These are phyloP conservation scores for Scolanthus callimorphus DNA, from an alignment of 92 coral and sea anemone genomes.

Conservation along the genomic window DNA sequence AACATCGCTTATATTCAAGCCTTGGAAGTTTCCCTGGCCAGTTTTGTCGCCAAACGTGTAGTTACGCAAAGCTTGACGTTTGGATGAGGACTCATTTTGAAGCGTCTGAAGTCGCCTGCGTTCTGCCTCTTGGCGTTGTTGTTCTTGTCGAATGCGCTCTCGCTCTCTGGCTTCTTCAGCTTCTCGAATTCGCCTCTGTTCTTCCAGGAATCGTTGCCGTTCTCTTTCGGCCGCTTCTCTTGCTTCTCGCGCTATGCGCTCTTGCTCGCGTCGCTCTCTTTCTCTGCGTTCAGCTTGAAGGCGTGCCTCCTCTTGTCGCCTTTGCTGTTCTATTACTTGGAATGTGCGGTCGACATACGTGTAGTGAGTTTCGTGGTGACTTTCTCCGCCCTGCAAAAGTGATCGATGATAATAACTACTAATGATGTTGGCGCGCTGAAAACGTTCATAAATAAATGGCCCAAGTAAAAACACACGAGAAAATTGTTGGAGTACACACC, in stretches of 20 bases:
- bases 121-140: slow-evolving; percentile 8
- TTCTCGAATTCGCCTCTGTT: slow-evolving; percentile 12
- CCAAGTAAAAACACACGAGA: too few species aligned
- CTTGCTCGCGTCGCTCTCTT: slow-evolving; percentile 19
- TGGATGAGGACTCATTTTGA: slow-evolving; percentile 11
- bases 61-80: slow-evolving; percentile 25
- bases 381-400: slow-evolving; percentile 38
- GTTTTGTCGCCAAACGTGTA: slow-evolving; percentile 48
- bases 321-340: slow-evolving; percentile 4
- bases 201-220: slow-evolving; percentile 17
- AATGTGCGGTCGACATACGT: slow-evolving; percentile 44
- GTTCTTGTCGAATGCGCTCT: slow-evolving; percentile 12
- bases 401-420: too few species aligned
- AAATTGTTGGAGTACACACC: too few species aligned
- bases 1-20: slow-evolving; percentile 29
- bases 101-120: slow-evolving; percentile 15
- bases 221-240: slow-evolving; percentile 17
- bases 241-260: slow-evolving; percentile 17
- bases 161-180: slow-evolving; percentile 17
- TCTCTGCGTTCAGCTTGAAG: slow-evolving; percentile 31
- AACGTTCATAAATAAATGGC: too few species aligned
- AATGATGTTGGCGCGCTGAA: too few species aligned
- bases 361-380: slow-evolving; percentile 36
- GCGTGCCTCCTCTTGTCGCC: slow-evolving; percentile 13
- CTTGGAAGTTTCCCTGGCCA: slow-evolving; percentile 8